Conservation (phyloP, 35 echinoderm and acorn worm species). For the Diadema setosum region DNA sequence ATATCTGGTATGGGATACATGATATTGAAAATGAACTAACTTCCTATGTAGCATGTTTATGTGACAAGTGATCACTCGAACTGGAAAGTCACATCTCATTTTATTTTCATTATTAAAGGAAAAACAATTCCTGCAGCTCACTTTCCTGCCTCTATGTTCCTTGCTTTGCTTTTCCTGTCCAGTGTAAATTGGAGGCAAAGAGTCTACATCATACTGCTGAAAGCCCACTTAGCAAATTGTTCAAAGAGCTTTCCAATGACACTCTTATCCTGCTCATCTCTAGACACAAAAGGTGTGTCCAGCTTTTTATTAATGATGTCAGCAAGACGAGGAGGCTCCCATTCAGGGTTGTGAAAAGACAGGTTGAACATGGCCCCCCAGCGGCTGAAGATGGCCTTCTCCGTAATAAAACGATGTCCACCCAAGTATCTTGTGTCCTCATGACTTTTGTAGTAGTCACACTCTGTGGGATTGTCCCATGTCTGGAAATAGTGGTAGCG, state of each 20-base stretch:
- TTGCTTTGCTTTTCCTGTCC: too few relatives aligned
- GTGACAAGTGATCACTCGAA: too few relatives aligned
- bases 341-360: constrained; percentile 59
- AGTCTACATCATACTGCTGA: constrained; percentile 11
- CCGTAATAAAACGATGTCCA: constrained; percentile 69
- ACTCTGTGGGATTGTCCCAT: constrained; percentile 66
- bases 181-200: too few relatives aligned
- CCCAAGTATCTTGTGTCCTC: constrained; percentile 64
- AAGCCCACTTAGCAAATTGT: constrained; percentile 32
- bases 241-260: constrained; percentile 12
- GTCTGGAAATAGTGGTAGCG: constrained; percentile 83
- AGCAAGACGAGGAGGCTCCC: constrained; percentile 18
- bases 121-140: too few relatives aligned
- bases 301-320: background rate
- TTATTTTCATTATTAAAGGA: too few relatives aligned
- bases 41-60: too few relatives aligned
- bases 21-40: too few relatives aligned
- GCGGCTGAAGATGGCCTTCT: constrained; percentile 72
- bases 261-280: constrained; percentile 29
- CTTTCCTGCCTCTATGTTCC: too few relatives aligned
- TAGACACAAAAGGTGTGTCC: constrained; percentile 44
- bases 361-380: constrained; percentile 71
- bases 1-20: too few relatives aligned
- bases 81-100: too few relatives aligned
- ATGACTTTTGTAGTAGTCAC: constrained; percentile 77